These are phyloP conservation scores for Neomorphus geoffroyi DNA, from an alignment of 2,797 vertebrate species.

Conservation along the genomic window DNA sequence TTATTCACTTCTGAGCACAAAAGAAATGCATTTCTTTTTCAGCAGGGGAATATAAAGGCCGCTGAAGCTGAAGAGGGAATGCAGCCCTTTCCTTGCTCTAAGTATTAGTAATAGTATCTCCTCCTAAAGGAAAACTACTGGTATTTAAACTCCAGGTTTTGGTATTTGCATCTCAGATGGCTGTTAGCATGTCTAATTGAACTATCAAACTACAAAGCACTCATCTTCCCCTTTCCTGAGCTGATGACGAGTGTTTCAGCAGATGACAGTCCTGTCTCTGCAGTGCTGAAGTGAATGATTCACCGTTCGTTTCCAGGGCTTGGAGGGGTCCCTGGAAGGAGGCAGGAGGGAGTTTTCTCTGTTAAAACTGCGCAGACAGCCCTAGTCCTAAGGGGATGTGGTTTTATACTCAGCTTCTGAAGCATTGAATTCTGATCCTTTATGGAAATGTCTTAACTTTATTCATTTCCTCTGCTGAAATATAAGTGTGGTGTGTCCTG, in stretches of 20 bases:
- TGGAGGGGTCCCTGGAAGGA: not conserved
- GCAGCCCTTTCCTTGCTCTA: not conserved
- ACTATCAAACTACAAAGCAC: not conserved
- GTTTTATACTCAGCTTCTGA: not conserved
- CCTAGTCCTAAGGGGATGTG: not conserved
- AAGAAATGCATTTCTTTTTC: not conserved
- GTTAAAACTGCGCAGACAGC: not conserved
- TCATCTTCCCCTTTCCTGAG: not conserved
- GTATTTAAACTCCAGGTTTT: constrained; percentile 12
- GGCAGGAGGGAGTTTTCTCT: not conserved
- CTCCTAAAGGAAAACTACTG: constrained; percentile 2
- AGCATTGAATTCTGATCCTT: accelerated
- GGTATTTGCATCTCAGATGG: constrained; percentile 23
- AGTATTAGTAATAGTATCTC: not conserved
- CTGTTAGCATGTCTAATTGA: not conserved
- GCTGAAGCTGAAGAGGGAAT: not conserved
- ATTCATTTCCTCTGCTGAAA: not conserved
- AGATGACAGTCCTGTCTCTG: not conserved
- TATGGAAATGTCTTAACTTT: accelerated
- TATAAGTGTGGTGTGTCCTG: accelerated
- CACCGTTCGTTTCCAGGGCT: not conserved
- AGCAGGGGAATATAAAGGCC: not conserved
- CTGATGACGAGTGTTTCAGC: not conserved
- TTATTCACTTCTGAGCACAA: not conserved
- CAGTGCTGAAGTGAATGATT: not conserved